Base-by-base conservation (phyloP, 2,113 vertebrate genomes). In the Anolis sagrei region DNA sequence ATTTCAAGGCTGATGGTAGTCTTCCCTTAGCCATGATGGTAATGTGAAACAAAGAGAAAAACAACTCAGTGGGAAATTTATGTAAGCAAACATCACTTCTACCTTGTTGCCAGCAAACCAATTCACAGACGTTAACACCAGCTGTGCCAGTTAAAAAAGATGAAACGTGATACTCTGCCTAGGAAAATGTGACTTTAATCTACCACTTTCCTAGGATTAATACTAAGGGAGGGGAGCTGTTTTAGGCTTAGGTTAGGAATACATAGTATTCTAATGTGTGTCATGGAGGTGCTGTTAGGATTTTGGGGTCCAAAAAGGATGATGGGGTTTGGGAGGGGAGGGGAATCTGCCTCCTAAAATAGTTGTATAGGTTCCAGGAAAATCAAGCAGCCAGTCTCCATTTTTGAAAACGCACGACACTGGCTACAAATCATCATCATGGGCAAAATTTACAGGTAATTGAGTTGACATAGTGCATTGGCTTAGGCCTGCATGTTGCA, bases 91-190 rank as follows among this genome's bases (percentile, higher is more conserved):
- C 48, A 32, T 9, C 32, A 79, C 29, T 88, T 89, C 39, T 58
- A 34, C 39, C n/a, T n/a, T 72, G 18, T 76, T 84, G 44, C 74
- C 49, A 78, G 61, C 82, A 21, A 83, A 75, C 66, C 79, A n/a
- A 16, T 84, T 72, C 44, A 75, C 44, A 82, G 68, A 76, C 27
- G 1, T 8, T 21, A 51, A 34, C 10, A 32, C 70, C 2, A n/a
- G 34, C 11, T 85, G 48, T 78, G 27, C 25, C 23, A 86, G 88
- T 90, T 76, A 86, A 78, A 85, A n/a, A 44, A 73, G 7, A 1
- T 34, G 1, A 82, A 72, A 69, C 27, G 54, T 84, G 74, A 88
- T 18, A 84, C 83, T 89, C 89, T 88, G 23, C 81, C 74, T 54
- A 76, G 1, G 69, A 66, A 81, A 75, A 25, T 64, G 68, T 75